phyloP scores from a whole-genome alignment of 2,113 vertebrate species.

The Orthonyx spaldingii region DNA sequence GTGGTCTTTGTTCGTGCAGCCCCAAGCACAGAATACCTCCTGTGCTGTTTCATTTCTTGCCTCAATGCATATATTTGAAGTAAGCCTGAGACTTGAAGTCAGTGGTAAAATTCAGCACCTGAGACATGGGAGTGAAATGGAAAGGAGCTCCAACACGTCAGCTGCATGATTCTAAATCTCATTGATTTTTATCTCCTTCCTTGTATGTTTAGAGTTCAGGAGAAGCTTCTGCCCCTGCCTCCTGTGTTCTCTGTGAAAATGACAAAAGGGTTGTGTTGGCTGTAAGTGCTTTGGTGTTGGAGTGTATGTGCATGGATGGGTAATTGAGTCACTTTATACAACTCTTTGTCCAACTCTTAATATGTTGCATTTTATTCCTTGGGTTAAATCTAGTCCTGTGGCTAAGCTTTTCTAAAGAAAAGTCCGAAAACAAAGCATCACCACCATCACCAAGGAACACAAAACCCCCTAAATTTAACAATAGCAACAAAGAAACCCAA shows the following conservation, averaged over 20 bases:
- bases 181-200: not conserved
- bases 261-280: not conserved
- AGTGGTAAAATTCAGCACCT: not conserved
- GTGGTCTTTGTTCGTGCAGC: not conserved
- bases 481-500: not conserved
- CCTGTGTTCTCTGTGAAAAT: not conserved
- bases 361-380: not conserved
- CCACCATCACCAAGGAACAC: not conserved
- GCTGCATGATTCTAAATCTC: not conserved
- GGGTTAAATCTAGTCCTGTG: not conserved
- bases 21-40: not conserved
- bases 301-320: not conserved
- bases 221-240: not conserved
- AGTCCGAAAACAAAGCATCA: not conserved
- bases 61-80: not conserved
- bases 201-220: not conserved
- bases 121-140: not conserved
- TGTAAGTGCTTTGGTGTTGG: not conserved
- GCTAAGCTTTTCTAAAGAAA: not conserved
- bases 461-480: not conserved
- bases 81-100: not conserved
- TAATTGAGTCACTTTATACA: not conserved
- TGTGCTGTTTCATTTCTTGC: not conserved
- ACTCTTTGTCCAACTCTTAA: not conserved
- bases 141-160: not conserved